These are phyloP conservation scores for Acanthosoma haemorrhoidale DNA, from an alignment of 2,888 invertebrate genomes.

Conservation along the genomic window DNA sequence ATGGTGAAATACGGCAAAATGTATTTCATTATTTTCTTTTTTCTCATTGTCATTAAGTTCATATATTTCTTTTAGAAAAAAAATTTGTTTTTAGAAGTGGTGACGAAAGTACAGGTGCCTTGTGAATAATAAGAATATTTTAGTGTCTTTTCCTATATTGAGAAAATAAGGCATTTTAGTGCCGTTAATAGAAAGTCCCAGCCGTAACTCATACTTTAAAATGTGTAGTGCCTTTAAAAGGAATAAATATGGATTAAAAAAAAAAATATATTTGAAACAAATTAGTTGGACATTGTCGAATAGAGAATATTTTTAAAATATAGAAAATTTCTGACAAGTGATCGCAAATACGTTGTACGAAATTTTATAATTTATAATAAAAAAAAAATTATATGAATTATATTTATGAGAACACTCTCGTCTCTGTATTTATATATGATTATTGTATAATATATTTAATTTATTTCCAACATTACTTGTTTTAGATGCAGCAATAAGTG, in stretches of 20 bases:
- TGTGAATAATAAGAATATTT: neutral
- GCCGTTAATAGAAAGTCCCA: slow-evolving; percentile 27
- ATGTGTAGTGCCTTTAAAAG: slow-evolving; percentile 31
- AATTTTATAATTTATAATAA: slow-evolving; percentile 20
- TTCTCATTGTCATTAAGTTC: neutral
- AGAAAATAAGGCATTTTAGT: slow-evolving; percentile 2
- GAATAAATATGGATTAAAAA: slow-evolving; percentile 11
- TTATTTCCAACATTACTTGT: slow-evolving; percentile 24
- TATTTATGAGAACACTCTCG: slow-evolving; percentile 3
- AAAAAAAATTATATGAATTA: slow-evolving; percentile 1
- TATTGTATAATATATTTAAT: slow-evolving; percentile 27
- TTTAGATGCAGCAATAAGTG: slow-evolving; percentile 13
- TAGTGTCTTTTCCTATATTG: slow-evolving; percentile 1
- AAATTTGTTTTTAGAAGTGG: neutral
- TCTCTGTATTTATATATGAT: slow-evolving; percentile 23
- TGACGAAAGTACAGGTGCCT: slow-evolving; percentile 25
- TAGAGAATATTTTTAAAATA: slow-evolving; percentile 25
- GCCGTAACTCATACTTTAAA: neutral
- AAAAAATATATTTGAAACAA: slow-evolving; percentile 19
- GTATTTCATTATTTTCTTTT: slow-evolving; percentile 2
- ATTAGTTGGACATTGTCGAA: slow-evolving; percentile 17
- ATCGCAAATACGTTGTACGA: slow-evolving; percentile 10
- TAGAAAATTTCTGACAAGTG: slow-evolving; percentile 4
- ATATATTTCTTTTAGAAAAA: neutral
- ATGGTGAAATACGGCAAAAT: neutral